A percentile compares a stretch with the other conserved stretches of the same genome.
Evolutionary conservation across 2,113 vertebrate genomes (phyloP).

Genomic region (Vimba vimba): DNA sequence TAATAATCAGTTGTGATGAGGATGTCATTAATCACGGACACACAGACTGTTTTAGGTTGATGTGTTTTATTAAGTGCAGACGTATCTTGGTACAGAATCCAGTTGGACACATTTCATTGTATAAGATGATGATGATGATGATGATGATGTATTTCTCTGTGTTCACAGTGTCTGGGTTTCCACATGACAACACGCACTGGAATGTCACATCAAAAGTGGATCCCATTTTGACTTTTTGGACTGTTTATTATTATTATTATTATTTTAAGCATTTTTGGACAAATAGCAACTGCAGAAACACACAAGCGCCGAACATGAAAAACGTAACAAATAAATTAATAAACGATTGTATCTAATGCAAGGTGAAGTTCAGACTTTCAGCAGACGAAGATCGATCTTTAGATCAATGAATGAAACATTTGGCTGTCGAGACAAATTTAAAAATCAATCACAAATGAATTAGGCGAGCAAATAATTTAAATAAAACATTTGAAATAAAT

Average conservation of each 20-base stretch:
- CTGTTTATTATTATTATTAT: slow-evolving; percentile 63
- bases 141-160: slow-evolving; percentile 2
- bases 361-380: slow-evolving; percentile 67
- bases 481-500: slow-evolving; percentile 90
- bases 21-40: slow-evolving; percentile 23
- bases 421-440: slow-evolving; percentile 81
- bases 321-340: slow-evolving; percentile 79
- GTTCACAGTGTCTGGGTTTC: slow-evolving; percentile 32
- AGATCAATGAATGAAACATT: slow-evolving; percentile 56
- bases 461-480: slow-evolving; percentile 81
- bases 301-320: slow-evolving; percentile 89
- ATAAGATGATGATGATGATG: neutral
- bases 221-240: slow-evolving; percentile 43
- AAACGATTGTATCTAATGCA: slow-evolving; percentile 93
- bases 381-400: slow-evolving; percentile 45
- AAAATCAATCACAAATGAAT: slow-evolving; percentile 63
- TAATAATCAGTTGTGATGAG: neutral
- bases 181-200: neutral
- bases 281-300: slow-evolving; percentile 94
- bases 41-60: slow-evolving; percentile 9
- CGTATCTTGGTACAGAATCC: slow-evolving; percentile 32
- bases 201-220: slow-evolving; percentile 19
- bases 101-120: neutral
- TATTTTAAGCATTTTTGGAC: slow-evolving; percentile 84
- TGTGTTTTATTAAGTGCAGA: slow-evolving; percentile 46